Conservation (phyloP, 2,113 vertebrate genomes). For the Burhinus bistriatus region DNA sequence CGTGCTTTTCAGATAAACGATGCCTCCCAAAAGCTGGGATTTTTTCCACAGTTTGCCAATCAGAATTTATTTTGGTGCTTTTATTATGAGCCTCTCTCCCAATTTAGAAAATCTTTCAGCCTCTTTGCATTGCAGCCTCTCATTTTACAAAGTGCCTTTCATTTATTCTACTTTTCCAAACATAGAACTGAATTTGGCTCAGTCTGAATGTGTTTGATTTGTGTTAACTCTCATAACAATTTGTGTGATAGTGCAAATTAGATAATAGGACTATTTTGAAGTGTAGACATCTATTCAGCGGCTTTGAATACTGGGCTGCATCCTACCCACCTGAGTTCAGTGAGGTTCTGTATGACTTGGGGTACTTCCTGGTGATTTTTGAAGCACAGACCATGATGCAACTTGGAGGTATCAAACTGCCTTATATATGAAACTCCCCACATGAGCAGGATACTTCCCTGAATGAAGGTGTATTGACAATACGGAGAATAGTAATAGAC, state of each 20-base stretch:
- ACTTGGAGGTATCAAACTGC: background rate
- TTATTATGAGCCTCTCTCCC: background rate
- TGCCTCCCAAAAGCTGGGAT: background rate
- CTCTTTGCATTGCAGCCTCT: background rate
- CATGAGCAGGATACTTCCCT: background rate
- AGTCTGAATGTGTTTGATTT: background rate
- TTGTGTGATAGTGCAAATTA: background rate
- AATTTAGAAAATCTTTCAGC: background rate
- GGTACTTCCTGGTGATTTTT: background rate
- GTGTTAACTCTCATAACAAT: background rate
- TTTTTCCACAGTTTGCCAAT: background rate
- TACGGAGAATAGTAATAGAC: background rate
- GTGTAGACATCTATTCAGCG: background rate
- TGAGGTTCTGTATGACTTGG: fast-evolving
- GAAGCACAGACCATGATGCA: background rate
- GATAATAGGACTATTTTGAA: background rate
- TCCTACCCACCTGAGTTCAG: background rate
- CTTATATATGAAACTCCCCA: background rate
- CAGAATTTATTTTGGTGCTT: background rate
- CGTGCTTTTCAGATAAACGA: background rate
- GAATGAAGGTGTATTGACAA: background rate
- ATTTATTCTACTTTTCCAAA: background rate
- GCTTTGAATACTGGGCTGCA: background rate
- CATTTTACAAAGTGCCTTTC: background rate
- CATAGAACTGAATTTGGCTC: background rate